These are phyloP conservation scores for Hemaris fuciformis DNA, from an alignment of 2,888 invertebrate species.

Conservation along the genomic window DNA sequence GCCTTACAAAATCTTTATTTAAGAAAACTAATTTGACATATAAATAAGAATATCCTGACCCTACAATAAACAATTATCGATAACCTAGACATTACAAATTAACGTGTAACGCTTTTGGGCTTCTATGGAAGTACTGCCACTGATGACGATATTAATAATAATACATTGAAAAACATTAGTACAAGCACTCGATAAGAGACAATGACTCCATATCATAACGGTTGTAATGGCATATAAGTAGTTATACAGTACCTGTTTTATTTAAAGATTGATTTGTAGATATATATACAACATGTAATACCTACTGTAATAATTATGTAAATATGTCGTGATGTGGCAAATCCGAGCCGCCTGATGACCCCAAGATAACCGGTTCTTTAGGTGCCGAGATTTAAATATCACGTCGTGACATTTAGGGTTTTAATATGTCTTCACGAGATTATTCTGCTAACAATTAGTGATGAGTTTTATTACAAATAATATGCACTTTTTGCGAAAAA, in stretches of 20 bases:
- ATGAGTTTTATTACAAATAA: neutral
- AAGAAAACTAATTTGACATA: too few relatives aligned
- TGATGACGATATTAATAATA: too few relatives aligned
- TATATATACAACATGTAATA: neutral
- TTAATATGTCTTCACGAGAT: neutral
- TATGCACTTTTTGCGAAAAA: too few relatives aligned
- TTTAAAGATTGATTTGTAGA: neutral
- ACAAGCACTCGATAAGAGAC: neutral
- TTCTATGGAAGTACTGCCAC: too few relatives aligned
- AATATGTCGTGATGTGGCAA: constrained; percentile 15
- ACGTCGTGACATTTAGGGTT: constrained; percentile 42
- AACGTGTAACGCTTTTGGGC: too few relatives aligned
- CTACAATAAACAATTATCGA: too few relatives aligned
- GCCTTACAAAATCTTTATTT: too few relatives aligned
- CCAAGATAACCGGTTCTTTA: constrained; percentile 46
- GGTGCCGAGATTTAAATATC: constrained; percentile 52
- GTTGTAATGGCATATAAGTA: neutral
- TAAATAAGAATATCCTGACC: too few relatives aligned
- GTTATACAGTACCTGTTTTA: neutral
- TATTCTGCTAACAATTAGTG: neutral
- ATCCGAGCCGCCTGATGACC: constrained; percentile 24
- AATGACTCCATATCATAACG: neutral
- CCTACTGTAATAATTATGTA: constrained; percentile 23
- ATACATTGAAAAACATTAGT: too few relatives aligned
- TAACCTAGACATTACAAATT: too few relatives aligned